A percentile compares a stretch with the other conserved stretches of the same genome.
These are phyloP conservation scores for Furnarius figulus DNA, from an alignment of 2,113 vertebrate species.

Conservation along the genomic window DNA sequence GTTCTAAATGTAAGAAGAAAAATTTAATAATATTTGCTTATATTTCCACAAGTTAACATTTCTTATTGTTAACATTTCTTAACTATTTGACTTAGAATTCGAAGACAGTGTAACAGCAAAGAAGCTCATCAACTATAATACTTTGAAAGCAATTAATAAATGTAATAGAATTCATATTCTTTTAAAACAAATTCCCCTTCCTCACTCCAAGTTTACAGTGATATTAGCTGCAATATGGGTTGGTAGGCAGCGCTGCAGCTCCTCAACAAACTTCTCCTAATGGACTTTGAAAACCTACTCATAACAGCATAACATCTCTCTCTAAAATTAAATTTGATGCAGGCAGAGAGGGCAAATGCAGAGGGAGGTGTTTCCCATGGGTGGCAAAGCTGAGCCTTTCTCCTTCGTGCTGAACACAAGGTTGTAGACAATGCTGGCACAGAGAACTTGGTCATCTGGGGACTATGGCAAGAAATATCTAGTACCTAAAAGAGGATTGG, in stretches of 20 bases:
- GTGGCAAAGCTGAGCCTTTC: not conserved
- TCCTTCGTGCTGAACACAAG: not conserved
- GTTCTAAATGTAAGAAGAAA: not conserved
- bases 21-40: not conserved
- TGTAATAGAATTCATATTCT: not conserved
- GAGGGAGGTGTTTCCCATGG: not conserved
- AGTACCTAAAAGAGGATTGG: not conserved
- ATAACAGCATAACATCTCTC: not conserved
- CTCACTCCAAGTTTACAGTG: not conserved
- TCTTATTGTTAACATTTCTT: not conserved
- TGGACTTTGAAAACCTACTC: not conserved
- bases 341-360: conserved; percentile 27
- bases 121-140: not conserved
- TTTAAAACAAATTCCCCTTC: not conserved
- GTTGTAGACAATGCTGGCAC: not conserved
- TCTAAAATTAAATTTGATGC: conserved; percentile 36
- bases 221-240: not conserved
- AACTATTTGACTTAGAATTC: not conserved
- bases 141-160: not conserved
- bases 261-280: not conserved
- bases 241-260: not conserved
- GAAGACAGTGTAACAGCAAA: not conserved
- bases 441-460: not conserved
- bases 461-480: not conserved
- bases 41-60: not conserved